Evolutionary conservation across 2,797 vertebrate species (phyloP), one percentile per base, ranked within the genome.

Genomic region (Simalia tracyae): DNA sequence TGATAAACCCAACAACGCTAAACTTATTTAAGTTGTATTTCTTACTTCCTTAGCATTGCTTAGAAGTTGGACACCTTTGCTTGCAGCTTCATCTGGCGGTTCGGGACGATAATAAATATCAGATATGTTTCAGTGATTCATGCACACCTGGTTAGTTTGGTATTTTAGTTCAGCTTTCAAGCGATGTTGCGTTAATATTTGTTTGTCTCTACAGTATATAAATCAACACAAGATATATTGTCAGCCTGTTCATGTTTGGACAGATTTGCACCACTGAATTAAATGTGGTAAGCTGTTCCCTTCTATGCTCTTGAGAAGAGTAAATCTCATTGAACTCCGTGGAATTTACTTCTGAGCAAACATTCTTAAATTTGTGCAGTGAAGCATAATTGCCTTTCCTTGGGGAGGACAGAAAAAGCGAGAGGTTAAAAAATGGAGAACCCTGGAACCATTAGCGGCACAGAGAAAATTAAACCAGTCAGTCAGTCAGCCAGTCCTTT

Each of bases 1-100:
- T 86, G 91, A 63, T 42, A 42, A 87, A 86, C 5, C 14, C 28
- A 31, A 59, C 19, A 6, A 88, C 81, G 86, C 93, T 94, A 50
- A 28, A 61, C 85, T 22, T 60, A 24, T 46, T 72, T 68, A 19
- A 36, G 24, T 36, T 17, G 22, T 90, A 72, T 91, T 94, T 96
- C 93, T 95, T 59, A 87, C 94, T 90, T 57, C 14, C 87, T 95
- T 93, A 95, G 89, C 89, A 89, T 88, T 92, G 92, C 85, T 93
- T 90, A 88, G 92, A 95, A 96, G 86, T 57, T 59, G 17, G 60
- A 63, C 64, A 91, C 90, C 92, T 93, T 93, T 92, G 90, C 86
- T 94, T 93, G 84, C 61, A 92, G 57, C 91, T 89, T 56, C 46
- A 76, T 87, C 46, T 68, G 24, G 91, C 92, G 92, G 89, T 86